These are phyloP conservation scores for Dendronephthya gigantea DNA, from an alignment of 64 coral and sea anemone species.

Conservation along the genomic window DNA sequence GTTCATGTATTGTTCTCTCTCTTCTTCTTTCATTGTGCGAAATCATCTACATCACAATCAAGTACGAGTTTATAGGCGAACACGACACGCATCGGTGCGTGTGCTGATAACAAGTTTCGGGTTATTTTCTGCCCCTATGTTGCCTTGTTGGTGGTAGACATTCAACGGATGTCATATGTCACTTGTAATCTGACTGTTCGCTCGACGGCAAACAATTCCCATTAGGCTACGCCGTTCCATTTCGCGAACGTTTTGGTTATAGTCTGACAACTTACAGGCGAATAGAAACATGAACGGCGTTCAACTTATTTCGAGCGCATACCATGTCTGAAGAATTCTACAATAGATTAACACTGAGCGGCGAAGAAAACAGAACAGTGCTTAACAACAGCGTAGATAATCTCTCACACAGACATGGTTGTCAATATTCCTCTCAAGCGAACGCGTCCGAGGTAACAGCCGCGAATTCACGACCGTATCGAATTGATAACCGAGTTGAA, in stretches of 20 bases:
- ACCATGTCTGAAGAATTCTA: constrained; percentile 16
- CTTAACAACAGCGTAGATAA: background rate
- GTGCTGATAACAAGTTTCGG: background rate
- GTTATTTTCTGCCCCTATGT: constrained; percentile 14
- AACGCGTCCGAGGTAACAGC: background rate
- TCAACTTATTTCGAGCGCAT: background rate
- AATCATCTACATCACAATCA: constrained; percentile 5
- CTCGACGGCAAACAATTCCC: background rate
- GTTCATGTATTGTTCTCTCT: background rate
- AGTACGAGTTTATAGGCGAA: background rate
- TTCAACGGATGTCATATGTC: constrained; percentile 22
- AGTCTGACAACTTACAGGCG: background rate
- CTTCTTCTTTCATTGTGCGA: background rate
- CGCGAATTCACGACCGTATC: constrained; percentile 14
- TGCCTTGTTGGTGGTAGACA: constrained; percentile 18
- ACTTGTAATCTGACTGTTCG: constrained; percentile 14
- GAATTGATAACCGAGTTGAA: constrained; percentile 14
- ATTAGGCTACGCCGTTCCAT: background rate
- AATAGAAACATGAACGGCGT: background rate
- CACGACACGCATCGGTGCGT: constrained; percentile 5
- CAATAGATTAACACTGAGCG: constrained; percentile 16
- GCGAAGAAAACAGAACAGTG: background rate
- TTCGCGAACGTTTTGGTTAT: background rate
- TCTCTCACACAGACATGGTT: constrained; percentile 4
- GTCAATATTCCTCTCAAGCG: background rate